phyloP scores from a whole-genome alignment of 1,140 invertebrate genomes.

The Hypsibius dujardini region DNA sequence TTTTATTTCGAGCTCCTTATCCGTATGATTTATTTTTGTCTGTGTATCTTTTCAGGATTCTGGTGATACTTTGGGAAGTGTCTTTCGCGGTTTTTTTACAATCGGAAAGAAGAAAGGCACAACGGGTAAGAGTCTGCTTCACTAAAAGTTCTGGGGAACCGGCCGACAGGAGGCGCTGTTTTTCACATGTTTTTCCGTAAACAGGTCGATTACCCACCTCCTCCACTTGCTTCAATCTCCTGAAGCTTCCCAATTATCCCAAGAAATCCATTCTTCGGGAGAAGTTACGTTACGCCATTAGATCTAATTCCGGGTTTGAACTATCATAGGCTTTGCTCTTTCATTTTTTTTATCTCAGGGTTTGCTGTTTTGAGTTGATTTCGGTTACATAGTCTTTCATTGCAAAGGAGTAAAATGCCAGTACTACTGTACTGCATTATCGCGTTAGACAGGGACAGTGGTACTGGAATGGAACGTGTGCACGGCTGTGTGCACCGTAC shows the following conservation, averaged over 20 bases:
- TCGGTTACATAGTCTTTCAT: constrained; percentile 3
- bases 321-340: constrained; percentile 48
- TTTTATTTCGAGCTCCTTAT: no score
- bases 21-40: no score
- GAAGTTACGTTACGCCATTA: constrained; percentile 89
- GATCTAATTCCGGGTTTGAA: constrained; percentile 95
- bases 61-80: constrained; percentile 83
- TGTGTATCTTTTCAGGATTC: constrained; percentile 66
- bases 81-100: constrained; percentile 92
- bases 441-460: not conserved
- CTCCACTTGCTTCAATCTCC: constrained; percentile 95
- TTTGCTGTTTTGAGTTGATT: not conserved
- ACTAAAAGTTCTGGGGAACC: no score
- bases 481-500: not conserved
- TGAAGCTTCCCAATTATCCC: constrained; percentile 96
- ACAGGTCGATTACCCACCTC: constrained; percentile 86
- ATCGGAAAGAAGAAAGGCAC: constrained; percentile 67
- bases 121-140: no score
- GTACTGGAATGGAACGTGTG: not conserved
- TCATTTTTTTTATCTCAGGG: not conserved
- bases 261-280: constrained; percentile 82
- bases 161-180: no score
- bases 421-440: not conserved
- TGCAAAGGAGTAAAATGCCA: constrained; percentile 2
- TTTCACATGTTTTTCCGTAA: no score